Evolutionary conservation across 2,113 vertebrate genomes (phyloP).

Genomic region (Prolemur simus): DNA sequence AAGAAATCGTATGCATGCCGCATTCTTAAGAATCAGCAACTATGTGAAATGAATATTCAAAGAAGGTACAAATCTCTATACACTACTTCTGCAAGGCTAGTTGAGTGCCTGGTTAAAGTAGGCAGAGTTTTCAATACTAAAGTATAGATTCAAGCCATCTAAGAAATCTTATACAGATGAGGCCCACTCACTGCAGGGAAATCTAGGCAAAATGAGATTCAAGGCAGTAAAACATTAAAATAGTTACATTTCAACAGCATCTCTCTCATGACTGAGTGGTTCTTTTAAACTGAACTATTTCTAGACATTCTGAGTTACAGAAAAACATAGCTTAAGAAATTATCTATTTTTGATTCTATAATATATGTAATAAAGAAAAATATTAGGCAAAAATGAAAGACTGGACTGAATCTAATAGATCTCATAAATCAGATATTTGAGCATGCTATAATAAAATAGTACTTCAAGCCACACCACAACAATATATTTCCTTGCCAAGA

Average conservation of each 20-base stretch:
- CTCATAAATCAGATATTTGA: constrained; percentile 38
- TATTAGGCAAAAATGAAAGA: constrained; percentile 30
- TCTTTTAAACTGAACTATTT: constrained; percentile 51
- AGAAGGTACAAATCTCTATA: constrained; percentile 36
- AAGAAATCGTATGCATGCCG: constrained; percentile 55
- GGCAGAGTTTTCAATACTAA: constrained; percentile 30
- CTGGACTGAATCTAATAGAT: background rate
- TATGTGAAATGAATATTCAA: constrained; percentile 70
- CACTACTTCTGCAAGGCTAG: constrained; percentile 38
- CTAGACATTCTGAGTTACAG: constrained; percentile 32
- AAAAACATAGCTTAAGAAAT: constrained; percentile 31
- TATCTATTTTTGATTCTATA: constrained; percentile 48
- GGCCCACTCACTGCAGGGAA: constrained; percentile 46
- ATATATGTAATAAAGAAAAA: constrained; percentile 45
- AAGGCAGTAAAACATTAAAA: constrained; percentile 58
- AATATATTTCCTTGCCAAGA: constrained; percentile 23
- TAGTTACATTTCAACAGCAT: constrained; percentile 52
- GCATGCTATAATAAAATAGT: background rate
- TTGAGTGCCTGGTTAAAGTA: constrained; percentile 61
- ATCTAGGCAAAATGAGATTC: constrained; percentile 63
- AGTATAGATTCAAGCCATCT: constrained; percentile 55
- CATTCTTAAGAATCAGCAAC: constrained; percentile 59
- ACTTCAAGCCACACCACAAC: background rate
- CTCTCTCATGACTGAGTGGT: constrained; percentile 1
- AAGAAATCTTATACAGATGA: constrained; percentile 54